phyloP scores from a whole-genome alignment of 2,113 vertebrate species.

The Ifrita kowaldi region DNA sequence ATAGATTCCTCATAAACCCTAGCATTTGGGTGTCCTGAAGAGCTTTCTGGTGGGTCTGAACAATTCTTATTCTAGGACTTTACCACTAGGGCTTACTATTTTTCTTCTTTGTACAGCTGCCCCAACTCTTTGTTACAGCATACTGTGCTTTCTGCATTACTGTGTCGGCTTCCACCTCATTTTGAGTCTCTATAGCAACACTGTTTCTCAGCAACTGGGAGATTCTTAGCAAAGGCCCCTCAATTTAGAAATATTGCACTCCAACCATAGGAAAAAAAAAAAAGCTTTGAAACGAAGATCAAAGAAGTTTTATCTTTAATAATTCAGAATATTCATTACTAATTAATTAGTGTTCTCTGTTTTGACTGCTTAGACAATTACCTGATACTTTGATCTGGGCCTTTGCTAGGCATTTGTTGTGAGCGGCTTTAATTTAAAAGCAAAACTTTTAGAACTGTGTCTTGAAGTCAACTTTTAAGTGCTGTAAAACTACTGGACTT shows the following conservation, averaged over 20 bases:
- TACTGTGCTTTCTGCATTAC: neutral
- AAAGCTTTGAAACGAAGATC: constrained; percentile 59
- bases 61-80: neutral
- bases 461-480: neutral
- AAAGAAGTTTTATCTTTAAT: constrained; percentile 63
- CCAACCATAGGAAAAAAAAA: neutral
- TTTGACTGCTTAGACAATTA: constrained; percentile 29
- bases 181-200: constrained; percentile 38
- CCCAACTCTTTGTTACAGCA: neutral
- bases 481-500: neutral
- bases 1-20: neutral
- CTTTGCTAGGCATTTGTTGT: neutral
- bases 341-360: constrained; percentile 66
- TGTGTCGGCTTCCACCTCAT: neutral
- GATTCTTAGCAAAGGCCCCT: neutral
- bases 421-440: neutral
- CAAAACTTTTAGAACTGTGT: neutral
- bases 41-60: neutral
- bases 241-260: constrained; percentile 21
- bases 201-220: constrained; percentile 38
- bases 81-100: neutral
- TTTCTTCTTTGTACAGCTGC: neutral
- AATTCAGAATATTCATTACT: constrained; percentile 73
- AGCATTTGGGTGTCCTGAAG: neutral
- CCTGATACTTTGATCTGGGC: constrained; percentile 14